These are phyloP conservation scores for Sterna hirundo DNA, from an alignment of 2,113 vertebrate genomes.

Conservation along the genomic window DNA sequence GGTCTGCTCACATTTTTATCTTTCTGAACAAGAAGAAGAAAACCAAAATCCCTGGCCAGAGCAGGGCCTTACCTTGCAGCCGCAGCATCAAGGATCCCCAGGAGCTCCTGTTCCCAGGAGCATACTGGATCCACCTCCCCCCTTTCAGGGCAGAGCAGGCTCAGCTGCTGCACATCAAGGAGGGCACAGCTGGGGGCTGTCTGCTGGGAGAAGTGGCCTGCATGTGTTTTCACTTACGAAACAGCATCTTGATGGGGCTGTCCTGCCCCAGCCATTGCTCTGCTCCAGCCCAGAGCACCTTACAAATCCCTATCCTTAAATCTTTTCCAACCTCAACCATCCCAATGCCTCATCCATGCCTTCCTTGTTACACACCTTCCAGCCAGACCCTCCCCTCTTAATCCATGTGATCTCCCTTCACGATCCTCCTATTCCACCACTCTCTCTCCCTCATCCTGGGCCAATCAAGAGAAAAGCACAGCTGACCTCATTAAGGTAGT, in stretches of 20 bases:
- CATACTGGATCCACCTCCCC: not conserved
- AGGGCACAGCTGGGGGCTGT: too few relatives aligned
- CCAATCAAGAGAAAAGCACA: not conserved
- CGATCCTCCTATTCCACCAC: not conserved
- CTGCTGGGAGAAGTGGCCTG: not conserved
- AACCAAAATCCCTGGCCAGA: not conserved
- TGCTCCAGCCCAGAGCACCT: not conserved
- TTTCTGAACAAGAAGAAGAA: not conserved
- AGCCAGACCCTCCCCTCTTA: not conserved
- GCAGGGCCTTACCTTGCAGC: not conserved
- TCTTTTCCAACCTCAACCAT: not conserved
- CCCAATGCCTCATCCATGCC: accelerated
- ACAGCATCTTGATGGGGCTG: not conserved
- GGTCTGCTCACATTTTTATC: not conserved
- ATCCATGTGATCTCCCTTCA: not conserved
- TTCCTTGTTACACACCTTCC: not conserved
- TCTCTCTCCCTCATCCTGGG: not conserved
- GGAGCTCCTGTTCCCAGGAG: not conserved
- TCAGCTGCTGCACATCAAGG: not conserved
- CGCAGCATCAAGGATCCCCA: accelerated
- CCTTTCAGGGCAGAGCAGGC: not conserved
- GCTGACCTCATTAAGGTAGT: not conserved
- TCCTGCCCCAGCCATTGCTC: not conserved
- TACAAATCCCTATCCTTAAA: not conserved
- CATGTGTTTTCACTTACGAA: not conserved